phyloP scores from a whole-genome alignment of 2,888 invertebrate species.

The Drosophila parthenogenetica region DNA sequence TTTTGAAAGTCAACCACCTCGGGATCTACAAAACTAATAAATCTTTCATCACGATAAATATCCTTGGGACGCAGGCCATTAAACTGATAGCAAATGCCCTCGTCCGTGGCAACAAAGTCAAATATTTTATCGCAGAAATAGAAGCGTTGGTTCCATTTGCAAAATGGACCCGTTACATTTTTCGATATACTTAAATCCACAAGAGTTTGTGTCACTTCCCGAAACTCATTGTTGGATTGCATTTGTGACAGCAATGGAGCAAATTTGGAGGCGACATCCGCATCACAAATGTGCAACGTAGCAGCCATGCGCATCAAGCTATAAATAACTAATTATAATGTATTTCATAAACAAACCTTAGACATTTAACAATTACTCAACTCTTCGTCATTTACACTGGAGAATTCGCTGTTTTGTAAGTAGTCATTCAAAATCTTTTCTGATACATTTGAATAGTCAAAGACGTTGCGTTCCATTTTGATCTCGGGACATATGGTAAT shows the following conservation, averaged over 20 bases:
- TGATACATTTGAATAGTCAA: constrained; percentile 78
- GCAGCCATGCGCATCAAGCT: constrained; percentile 79
- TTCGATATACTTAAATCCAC: constrained; percentile 79
- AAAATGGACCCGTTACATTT: constrained; percentile 82
- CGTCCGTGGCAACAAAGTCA: constrained; percentile 83
- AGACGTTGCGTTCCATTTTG: constrained; percentile 80
- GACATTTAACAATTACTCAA: constrained; percentile 51
- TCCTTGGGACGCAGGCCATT: constrained; percentile 81
- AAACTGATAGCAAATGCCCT: constrained; percentile 84
- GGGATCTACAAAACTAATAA: constrained; percentile 75
- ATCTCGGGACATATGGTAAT: constrained; percentile 84
- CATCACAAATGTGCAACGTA: constrained; percentile 83
- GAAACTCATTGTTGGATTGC: constrained; percentile 1
- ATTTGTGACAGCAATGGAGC: constrained; percentile 61
- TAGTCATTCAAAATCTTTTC: constrained; percentile 56
- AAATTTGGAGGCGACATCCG: constrained; percentile 73
- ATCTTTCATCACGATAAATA: constrained; percentile 79
- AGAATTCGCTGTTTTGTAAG: constrained; percentile 37
- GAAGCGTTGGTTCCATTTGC: constrained; percentile 82
- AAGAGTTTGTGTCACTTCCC: constrained; percentile 67
- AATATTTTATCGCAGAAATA: constrained; percentile 82
- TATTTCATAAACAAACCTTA: not conserved
- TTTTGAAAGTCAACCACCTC: constrained; percentile 77
- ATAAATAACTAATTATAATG: not conserved
- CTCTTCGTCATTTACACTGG: constrained; percentile 54